A percentile compares a stretch with the other conserved stretches of the same genome.
Evolutionary conservation across 2,113 vertebrate species (phyloP).

Genomic region (Limanda limanda): DNA sequence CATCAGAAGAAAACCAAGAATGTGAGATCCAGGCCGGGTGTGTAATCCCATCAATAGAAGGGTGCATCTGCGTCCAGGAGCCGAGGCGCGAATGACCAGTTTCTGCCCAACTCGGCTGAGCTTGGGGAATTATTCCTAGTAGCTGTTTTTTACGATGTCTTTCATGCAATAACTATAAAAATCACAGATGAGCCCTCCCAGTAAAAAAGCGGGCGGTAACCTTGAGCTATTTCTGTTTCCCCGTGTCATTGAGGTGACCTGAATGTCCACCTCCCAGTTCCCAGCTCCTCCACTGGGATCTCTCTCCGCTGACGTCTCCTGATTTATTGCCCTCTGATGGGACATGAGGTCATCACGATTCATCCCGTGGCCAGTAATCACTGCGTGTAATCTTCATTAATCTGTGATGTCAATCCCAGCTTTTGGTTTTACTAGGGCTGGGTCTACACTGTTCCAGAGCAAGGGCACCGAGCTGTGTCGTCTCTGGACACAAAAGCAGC

Average conservation of each 20-base stretch:
- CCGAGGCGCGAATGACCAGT: conserved; percentile 62
- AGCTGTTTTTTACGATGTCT: neutral
- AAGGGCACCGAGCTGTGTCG: conserved; percentile 12
- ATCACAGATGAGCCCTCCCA: neutral
- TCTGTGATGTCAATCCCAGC: conserved; percentile 78
- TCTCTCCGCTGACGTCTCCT: conserved; percentile 57
- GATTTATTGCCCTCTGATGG: conserved; percentile 78
- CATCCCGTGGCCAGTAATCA: conserved; percentile 71
- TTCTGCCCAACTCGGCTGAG: neutral
- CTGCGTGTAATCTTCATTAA: conserved; percentile 82
- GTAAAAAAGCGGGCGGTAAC: conserved; percentile 3
- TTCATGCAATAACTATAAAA: neutral
- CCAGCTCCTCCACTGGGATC: conserved; percentile 54
- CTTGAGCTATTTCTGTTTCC: conserved; percentile 40
- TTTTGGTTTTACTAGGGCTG: conserved; percentile 69
- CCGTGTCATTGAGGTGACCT: conserved; percentile 45
- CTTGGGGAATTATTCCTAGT: neutral
- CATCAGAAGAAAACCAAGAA: conserved; percentile 75
- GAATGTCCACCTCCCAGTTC: conserved; percentile 48
- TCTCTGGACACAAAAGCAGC: neutral
- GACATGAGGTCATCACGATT: conserved; percentile 68
- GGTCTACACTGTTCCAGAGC: conserved; percentile 52
- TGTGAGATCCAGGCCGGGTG: conserved; percentile 71
- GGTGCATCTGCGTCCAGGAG: conserved; percentile 34
- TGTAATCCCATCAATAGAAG: conserved; percentile 70